Base-by-base conservation (phyloP, 92 coral and sea anemone genomes). In the Palythoa grandis region DNA sequence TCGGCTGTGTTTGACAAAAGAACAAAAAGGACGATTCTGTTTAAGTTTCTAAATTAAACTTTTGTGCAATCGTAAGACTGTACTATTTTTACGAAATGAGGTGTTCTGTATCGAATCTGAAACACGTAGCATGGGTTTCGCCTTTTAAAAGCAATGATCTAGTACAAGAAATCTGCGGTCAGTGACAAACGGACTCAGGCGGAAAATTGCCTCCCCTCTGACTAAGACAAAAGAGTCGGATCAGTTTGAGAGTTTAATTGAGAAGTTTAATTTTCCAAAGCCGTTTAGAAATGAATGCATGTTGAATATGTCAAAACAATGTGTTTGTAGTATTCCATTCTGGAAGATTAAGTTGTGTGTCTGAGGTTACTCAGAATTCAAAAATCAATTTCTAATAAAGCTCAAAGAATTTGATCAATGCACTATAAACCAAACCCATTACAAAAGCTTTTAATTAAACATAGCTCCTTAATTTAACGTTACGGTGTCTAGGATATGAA, bases 151-250 rank as follows among this genome's bases (percentile, higher is more conserved):
- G 77, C 82, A 82, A 76, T 53, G 93, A 86, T 75, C 89, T 92
- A 93, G 95, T 90, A 94, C 90, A 92, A 94, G 95, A 75, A 88
- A 91, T 92, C 90, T 86, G 85, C 22, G 85, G 85, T 23, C 74
- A 48, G 23, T 61, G 37, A 60, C 57, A 67, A 65, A 17, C 1
- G 47, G 65, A 68, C 85, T 80, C 85, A 24, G 43, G 85, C 85
- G 74, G 85, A 80, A 80, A 80, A 80, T 80, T 80, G 85, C 85
- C 85, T 80, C 74, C 83, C 85, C 85, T 80, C 85, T 17, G 85
- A 80, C 73, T 39, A 66, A 60, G 11, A 80, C 85, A 80, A 80
- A 80, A 37, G 74, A 66, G 65, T 80, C 85, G 85, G 74, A 80
- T 80, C 74, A 80, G 66, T 80, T 80, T 80, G 73, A 79, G 57